These are phyloP conservation scores for Malacoctenus gilli DNA, from an alignment of 2,797 vertebrate species.

Conservation along the genomic window DNA sequence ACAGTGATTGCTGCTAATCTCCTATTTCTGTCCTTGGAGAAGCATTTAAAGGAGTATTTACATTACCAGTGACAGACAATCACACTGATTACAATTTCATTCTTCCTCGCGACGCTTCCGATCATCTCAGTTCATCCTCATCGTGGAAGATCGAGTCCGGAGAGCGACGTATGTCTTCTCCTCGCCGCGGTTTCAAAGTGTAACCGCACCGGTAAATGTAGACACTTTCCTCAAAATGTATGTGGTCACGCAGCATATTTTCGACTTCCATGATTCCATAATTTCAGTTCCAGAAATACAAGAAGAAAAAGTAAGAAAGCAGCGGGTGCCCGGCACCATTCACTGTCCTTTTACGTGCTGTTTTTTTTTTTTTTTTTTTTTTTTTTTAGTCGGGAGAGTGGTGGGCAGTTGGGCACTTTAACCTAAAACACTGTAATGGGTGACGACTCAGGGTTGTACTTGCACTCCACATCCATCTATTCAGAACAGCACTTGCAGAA, in stretches of 20 bases:
- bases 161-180: no score
- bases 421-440: slow-evolving; percentile 80
- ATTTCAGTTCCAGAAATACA: slow-evolving; percentile 29
- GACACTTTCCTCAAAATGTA: no score
- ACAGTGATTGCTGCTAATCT: slow-evolving; percentile 27
- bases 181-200: no score
- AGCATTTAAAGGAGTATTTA: slow-evolving; percentile 42
- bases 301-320: slow-evolving; percentile 16
- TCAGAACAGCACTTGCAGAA: slow-evolving; percentile 68
- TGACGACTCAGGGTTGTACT: slow-evolving; percentile 72
- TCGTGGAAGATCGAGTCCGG: no score
- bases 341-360: slow-evolving; percentile 45
- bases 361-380: slow-evolving; percentile 6
- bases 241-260: neutral
- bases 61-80: slow-evolving; percentile 32
- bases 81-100: slow-evolving; percentile 24
- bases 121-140: no score
- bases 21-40: slow-evolving; percentile 23
- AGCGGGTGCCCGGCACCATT: slow-evolving; percentile 19
- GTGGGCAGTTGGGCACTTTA: slow-evolving; percentile 79
- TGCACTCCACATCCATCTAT: slow-evolving; percentile 80
- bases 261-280: slow-evolving; percentile 1
- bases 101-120: no score
- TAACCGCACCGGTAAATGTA: no score
- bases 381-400: slow-evolving; percentile 64